These are phyloP conservation scores for Hapalemur alaotrensis DNA, from an alignment of 2,797 vertebrate species.

Conservation along the genomic window DNA sequence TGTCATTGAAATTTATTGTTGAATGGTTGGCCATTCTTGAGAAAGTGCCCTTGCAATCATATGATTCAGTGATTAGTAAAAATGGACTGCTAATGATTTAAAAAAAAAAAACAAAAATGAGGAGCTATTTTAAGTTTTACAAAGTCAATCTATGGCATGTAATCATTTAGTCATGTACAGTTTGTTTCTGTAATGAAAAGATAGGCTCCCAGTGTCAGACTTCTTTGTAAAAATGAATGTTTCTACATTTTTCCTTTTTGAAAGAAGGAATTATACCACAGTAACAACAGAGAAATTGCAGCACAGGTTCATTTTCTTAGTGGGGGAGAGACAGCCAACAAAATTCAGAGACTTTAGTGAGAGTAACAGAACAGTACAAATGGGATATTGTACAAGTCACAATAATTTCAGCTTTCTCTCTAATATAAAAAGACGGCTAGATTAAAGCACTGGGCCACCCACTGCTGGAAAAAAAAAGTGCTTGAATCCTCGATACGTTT, in stretches of 20 bases:
- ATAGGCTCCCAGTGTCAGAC: background rate
- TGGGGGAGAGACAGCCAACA: background rate
- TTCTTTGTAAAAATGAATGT: constrained; percentile 24
- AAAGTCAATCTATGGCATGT: background rate
- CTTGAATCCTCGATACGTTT: constrained; percentile 72
- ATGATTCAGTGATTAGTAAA: background rate
- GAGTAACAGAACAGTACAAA: constrained; percentile 53
- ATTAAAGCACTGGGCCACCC: constrained; percentile 67
- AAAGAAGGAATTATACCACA: background rate
- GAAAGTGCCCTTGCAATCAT: background rate
- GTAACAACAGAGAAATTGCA: constrained; percentile 18
- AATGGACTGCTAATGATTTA: background rate
- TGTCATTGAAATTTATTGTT: background rate
- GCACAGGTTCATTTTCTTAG: constrained; percentile 18
- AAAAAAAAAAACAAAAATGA: background rate
- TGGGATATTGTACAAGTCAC: constrained; percentile 15
- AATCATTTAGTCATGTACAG: background rate
- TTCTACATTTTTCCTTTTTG: background rate
- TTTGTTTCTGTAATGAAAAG: background rate
- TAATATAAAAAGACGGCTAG: constrained; percentile 70
- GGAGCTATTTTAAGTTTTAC: background rate
- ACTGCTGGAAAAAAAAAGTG: constrained; percentile 61
- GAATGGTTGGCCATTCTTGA: background rate
- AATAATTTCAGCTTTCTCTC: constrained; percentile 65
- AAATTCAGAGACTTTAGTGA: constrained; percentile 44